A percentile compares a stretch with the other conserved stretches of the same genome.
phyloP scores from a whole-genome alignment of 1,140 invertebrate species.

The Harpegnathos saltator region DNA sequence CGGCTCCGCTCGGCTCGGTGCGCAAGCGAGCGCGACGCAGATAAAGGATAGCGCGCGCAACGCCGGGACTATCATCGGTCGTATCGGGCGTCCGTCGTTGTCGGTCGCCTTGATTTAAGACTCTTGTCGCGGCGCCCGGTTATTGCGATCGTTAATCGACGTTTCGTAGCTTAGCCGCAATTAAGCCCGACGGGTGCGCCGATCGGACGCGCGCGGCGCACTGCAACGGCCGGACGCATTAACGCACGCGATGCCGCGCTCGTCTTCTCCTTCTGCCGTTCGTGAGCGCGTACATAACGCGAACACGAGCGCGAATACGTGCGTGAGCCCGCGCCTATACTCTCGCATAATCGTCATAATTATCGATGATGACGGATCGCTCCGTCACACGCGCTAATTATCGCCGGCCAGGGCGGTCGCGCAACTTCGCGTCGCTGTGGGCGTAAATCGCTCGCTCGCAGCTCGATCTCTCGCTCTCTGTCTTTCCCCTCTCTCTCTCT shows the following conservation, averaged over 20 bases:
- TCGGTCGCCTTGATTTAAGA: slow-evolving; percentile 76
- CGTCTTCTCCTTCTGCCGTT: background rate
- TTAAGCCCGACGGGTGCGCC: slow-evolving; percentile 77
- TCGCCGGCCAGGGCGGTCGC: slow-evolving; percentile 63
- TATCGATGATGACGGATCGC: slow-evolving; percentile 81
- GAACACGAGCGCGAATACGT: no score
- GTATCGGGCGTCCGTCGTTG: slow-evolving; percentile 31
- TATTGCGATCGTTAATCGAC: slow-evolving; percentile 82
- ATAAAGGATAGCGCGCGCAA: slow-evolving; percentile 62
- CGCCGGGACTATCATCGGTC: slow-evolving; percentile 42
- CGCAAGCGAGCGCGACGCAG: background rate
- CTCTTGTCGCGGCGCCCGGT: slow-evolving; percentile 75
- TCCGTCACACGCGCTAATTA: slow-evolving; percentile 79
- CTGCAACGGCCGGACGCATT: slow-evolving; percentile 70
- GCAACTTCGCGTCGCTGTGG: slow-evolving; percentile 47
- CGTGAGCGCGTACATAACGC: background rate
- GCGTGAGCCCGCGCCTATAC: no score
- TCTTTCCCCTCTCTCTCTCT: no score
- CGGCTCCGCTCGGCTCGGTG: no score
- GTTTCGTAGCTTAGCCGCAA: slow-evolving; percentile 79
- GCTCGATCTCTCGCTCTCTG: no score
- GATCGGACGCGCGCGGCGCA: slow-evolving; percentile 63
- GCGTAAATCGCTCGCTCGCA: slow-evolving; percentile 63
- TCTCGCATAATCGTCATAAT: slow-evolving; percentile 80
- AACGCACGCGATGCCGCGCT: slow-evolving; percentile 76